phyloP scores from a whole-genome alignment of 2,797 vertebrate species.

The Crypturellus tataupa region DNA sequence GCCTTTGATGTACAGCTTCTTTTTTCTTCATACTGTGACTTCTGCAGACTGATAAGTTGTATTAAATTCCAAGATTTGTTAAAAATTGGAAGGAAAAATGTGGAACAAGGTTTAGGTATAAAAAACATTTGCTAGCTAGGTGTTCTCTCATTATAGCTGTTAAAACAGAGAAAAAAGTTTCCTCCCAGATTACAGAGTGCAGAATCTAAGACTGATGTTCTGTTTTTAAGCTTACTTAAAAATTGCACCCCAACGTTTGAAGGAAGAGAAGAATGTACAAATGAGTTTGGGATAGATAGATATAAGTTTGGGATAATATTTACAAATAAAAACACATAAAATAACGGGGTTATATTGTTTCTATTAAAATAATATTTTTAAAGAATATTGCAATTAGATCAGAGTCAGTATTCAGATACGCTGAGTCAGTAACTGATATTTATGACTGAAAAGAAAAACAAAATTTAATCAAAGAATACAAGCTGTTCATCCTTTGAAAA shows the following conservation, averaged over 20 bases:
- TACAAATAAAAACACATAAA: background rate
- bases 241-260: background rate
- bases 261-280: background rate
- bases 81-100: background rate
- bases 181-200: background rate
- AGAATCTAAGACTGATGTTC: background rate
- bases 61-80: constrained; percentile 19
- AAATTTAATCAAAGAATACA: constrained; percentile 12
- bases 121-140: background rate
- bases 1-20: constrained; percentile 55
- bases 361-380: background rate
- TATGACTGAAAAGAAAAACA: background rate
- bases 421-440: background rate
- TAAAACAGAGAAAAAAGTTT: background rate
- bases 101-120: background rate
- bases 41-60: constrained; percentile 40
- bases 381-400: background rate
- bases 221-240: background rate
- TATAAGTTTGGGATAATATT: background rate
- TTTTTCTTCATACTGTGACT: constrained; percentile 54
- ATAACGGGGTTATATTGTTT: background rate
- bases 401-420: background rate
- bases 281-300: background rate
- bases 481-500: background rate
- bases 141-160: background rate